Conservation (phyloP, 2,113 vertebrate genomes). For the Platysternon megacephalum region DNA sequence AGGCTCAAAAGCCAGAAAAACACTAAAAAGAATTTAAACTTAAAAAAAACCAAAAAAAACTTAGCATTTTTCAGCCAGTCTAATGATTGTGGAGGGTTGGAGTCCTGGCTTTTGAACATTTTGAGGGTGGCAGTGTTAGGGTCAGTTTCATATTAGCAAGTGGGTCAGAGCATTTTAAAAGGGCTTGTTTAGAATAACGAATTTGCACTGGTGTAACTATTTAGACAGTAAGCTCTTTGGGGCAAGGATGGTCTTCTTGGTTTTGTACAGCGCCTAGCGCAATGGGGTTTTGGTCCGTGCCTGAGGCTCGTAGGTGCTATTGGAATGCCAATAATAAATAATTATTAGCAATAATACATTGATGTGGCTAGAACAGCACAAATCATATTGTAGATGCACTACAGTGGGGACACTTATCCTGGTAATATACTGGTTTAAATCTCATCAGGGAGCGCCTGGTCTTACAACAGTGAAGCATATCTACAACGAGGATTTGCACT, state of each 20-base stretch:
- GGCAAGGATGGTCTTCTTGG: background rate
- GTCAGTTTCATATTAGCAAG: background rate
- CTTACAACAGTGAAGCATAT: background rate
- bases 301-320: background rate
- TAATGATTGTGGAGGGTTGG: background rate
- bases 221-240: background rate
- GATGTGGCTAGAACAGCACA: background rate
- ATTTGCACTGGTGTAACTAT: fast-evolving
- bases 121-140: background rate
- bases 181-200: background rate
- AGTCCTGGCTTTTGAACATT: background rate
- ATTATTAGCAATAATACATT: background rate
- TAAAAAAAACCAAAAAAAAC: background rate
- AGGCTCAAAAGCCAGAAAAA: background rate
- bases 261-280: background rate
- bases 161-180: background rate
- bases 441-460: background rate
- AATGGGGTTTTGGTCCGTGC: background rate
- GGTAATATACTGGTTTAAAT: background rate
- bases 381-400: background rate
- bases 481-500: background rate
- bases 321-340: background rate
- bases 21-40: background rate
- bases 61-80: background rate
- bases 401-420: background rate